Percentiles rank a stretch among this genome's conserved stretches.
phyloP scores from a whole-genome alignment of 1,140 invertebrate genomes.

The Scaptomyza hsui region DNA sequence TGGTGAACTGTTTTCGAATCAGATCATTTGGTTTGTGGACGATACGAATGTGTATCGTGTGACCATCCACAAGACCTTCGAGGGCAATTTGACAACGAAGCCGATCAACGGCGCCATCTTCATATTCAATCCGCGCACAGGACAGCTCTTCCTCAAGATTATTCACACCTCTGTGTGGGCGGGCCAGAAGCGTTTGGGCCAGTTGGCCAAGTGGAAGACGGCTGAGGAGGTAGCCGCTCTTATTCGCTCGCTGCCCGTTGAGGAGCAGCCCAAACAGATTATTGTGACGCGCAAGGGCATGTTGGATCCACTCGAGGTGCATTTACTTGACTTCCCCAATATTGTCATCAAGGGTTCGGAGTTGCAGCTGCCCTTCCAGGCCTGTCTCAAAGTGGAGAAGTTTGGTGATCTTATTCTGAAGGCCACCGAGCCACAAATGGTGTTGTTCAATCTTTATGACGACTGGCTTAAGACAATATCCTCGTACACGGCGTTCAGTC shows the following conservation, averaged over 20 bases:
- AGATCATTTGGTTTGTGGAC: conserved; percentile 99
- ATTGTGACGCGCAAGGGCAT: conserved; percentile 99
- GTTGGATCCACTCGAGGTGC: conserved; percentile 99
- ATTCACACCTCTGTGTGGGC: conserved; percentile 99
- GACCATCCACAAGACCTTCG: conserved; percentile 99
- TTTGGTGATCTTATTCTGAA: conserved; percentile 99
- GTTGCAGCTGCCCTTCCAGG: conserved; percentile 98
- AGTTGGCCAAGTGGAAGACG: conserved; percentile 99
- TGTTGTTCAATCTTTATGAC: conserved; percentile 99
- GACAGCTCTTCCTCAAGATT: conserved; percentile 99
- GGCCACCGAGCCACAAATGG: conserved; percentile 99
- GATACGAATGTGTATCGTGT: conserved; percentile 99
- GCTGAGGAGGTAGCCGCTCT: conserved; percentile 99
- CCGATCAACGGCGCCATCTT: conserved; percentile 99
- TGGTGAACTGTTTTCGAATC: conserved; percentile 99
- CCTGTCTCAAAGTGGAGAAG: conserved; percentile 98
- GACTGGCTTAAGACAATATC: conserved; percentile 99
- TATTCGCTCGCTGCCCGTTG: conserved; percentile 99
- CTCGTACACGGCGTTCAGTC: conserved; percentile 98
- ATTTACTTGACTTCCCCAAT: conserved; percentile 99
- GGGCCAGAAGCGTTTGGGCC: conserved; percentile 95
- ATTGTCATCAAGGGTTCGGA: conserved; percentile 99
- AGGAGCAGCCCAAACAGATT: conserved; percentile 99
- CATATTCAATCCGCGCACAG: conserved; percentile 99
- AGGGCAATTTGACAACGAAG: conserved; percentile 99